A percentile compares a stretch with the other conserved stretches of the same genome.
phyloP scores from a whole-genome alignment of 2,797 vertebrate genomes.

The Chaetodon trifasciatus region DNA sequence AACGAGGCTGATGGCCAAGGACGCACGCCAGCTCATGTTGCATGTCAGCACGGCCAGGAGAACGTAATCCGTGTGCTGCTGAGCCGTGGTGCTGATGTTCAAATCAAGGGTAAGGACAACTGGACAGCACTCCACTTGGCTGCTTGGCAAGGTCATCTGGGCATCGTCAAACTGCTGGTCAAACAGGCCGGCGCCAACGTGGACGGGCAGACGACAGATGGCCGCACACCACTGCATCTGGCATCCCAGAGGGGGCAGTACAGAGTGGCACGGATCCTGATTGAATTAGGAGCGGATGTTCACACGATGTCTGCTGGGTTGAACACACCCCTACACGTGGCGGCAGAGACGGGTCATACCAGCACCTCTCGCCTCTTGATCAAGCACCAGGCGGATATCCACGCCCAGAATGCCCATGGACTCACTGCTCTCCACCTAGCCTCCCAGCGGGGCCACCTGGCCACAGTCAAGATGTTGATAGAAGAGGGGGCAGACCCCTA shows the following conservation, averaged over 20 bases:
- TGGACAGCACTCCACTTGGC: constrained; percentile 96
- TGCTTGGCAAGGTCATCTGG: constrained; percentile 95
- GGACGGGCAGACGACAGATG: constrained; percentile 90
- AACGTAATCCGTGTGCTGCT: constrained; percentile 92
- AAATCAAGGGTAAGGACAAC: constrained; percentile 90
- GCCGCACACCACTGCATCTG: constrained; percentile 93
- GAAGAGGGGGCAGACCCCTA: constrained; percentile 87
- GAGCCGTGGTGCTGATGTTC: constrained; percentile 89
- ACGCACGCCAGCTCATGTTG: constrained; percentile 93
- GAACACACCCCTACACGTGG: constrained; percentile 91
- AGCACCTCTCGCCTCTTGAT: constrained; percentile 95
- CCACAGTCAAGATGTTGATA: constrained; percentile 91
- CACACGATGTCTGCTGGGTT: constrained; percentile 74
- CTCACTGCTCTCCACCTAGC: constrained; percentile 93
- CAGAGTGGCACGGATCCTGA: constrained; percentile 94
- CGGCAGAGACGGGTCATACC: constrained; percentile 95
- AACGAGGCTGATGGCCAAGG: constrained; percentile 94
- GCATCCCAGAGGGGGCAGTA: constrained; percentile 96
- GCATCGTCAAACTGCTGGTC: constrained; percentile 94
- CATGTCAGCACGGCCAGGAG: constrained; percentile 97
- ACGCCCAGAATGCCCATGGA: constrained; percentile 85
- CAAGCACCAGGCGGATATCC: constrained; percentile 88
- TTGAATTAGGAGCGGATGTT: constrained; percentile 90
- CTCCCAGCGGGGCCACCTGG: constrained; percentile 87
- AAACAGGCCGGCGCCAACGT: constrained; percentile 90